Base-by-base conservation (phyloP, 1,140 invertebrate genomes). In the Archivesica marissinica region DNA sequence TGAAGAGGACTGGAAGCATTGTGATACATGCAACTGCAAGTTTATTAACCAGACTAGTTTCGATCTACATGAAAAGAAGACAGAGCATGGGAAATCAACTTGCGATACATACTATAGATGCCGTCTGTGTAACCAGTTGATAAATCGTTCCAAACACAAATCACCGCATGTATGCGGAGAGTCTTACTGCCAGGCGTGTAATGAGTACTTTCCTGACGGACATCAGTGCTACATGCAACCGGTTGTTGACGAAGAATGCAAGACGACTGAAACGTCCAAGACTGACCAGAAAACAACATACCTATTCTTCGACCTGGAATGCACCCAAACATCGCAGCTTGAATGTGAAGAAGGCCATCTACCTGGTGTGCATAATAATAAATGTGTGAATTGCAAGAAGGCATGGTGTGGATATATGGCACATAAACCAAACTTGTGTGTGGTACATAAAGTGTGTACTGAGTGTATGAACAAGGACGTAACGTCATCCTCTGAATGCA, bases 211-310 rank as follows among this genome's bases (percentile, higher is more conserved):
- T 13, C 33, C 38, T 17, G 38, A 80, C 41, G 76, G 47, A 1
- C 80, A 87, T 54, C 59, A 72, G 56, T 87, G 86, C 54, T 84
- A 83, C 66, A 87, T 87, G 64, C 80, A 83, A 75, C 59, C 74
- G 39, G 66, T 68, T 30, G 44, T 70, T 7, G 75, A 41, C 13
- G 50, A 47, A n/a, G 30, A 68, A 11, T 11, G 4, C 23, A 61
- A 74, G 33, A 64, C 35, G 33, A 23, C 44, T 20, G 39, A 52
- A 39, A 3, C 7, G 39, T 35, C 0, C 23, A 59, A 52, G 64
- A 70, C 23, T 52, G 23, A 54, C 44, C 74, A 38, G 50, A 80
- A 68, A 33, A 41, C 61, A 80, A 80, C 38, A 61, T 83, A 83
- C 68, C 64, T 87, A 35, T 83, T 78, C 54, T 87, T 83, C 33